Base-by-base conservation (phyloP, 1,140 invertebrate species). In the Zaprionus inermis region DNA sequence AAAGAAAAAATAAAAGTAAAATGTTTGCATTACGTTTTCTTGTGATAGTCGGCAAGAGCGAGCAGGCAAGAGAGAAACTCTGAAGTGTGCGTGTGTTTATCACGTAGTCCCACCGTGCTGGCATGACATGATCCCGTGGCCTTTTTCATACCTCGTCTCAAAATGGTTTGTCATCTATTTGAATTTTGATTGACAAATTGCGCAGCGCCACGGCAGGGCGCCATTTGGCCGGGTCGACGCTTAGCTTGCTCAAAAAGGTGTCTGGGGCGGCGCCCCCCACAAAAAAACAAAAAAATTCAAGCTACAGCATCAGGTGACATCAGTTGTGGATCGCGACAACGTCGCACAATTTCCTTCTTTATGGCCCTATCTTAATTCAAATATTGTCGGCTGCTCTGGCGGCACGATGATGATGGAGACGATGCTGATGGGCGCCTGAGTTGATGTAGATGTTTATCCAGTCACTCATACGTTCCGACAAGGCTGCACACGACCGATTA, bases 111-210 rank as follows among this genome's bases (percentile, higher is more conserved):
- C 49, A 60, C 55, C 49, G 12, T 16, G 34, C 32, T 44, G 38
- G 38, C 72, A 76, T 86, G 84, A 74, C 77, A 83, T 79, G 83
- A 88, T 88, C 83, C 77, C 84, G 76, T 89, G 84, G 84, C 84
- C 83, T 88, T 88, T 88, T 89, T 88, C 84, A 69, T 88, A 79
- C 83, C 83, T 88, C 64, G 55, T 70, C 59, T 58, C 59, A 49
- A 49, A 49, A 51, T 52, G 55, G 36, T 66, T 60, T 65, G 81
- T 84, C 81, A 84, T 82, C 76, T 88, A 82, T 88, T 88, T 88
- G 84, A 88, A 72, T 89, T 89, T 89, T 89, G 80, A 88, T 88
- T 84, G 84, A 88, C 84, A 89, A 89, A 88, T 88, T 88, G 83
- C 83, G 70, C 83, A 88, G 76, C 73, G 81, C 72, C 76, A 76